These are phyloP conservation scores for Helicoverpa armigera DNA, from an alignment of 1,140 invertebrate species.

Conservation along the genomic window DNA sequence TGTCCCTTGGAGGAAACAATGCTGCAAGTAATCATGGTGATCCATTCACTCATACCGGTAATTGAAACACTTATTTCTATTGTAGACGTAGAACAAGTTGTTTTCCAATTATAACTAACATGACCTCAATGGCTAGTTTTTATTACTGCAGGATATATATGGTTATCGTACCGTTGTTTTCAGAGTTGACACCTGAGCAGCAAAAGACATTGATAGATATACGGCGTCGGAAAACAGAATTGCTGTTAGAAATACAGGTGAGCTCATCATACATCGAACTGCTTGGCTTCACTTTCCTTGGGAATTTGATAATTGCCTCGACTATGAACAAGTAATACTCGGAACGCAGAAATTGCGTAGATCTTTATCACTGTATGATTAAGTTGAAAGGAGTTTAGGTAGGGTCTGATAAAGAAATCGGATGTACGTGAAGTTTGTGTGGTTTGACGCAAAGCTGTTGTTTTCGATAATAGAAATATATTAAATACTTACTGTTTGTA, in stretches of 20 bases:
- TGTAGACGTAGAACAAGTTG: constrained; percentile 70
- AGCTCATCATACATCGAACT: constrained; percentile 64
- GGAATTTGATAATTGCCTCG: constrained; percentile 6
- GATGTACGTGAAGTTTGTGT: no score
- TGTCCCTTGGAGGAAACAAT: constrained; percentile 84
- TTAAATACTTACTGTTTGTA: no score
- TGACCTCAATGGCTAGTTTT: constrained; percentile 81
- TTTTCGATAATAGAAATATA: no score
- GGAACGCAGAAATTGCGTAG: neutral
- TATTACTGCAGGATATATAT: constrained; percentile 56
- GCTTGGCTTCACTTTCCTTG: constrained; percentile 19
- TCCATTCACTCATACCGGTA: constrained; percentile 83
- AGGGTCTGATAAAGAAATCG: no score
- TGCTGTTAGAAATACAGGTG: constrained; percentile 97
- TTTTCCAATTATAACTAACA: constrained; percentile 66
- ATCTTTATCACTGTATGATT: neutral
- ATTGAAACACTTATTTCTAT: constrained; percentile 53
- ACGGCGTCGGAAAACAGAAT: constrained; percentile 94
- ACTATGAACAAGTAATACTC: constrained; percentile 6
- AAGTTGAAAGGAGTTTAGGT: no score
- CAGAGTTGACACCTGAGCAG: constrained; percentile 97
- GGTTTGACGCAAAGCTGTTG: no score
- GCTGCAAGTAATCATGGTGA: constrained; percentile 83
- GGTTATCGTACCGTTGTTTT: constrained; percentile 80
- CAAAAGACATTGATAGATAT: constrained; percentile 96